These are phyloP conservation scores for Dasypogon diadema DNA, from an alignment of 2,888 invertebrate genomes.

Conservation along the genomic window DNA sequence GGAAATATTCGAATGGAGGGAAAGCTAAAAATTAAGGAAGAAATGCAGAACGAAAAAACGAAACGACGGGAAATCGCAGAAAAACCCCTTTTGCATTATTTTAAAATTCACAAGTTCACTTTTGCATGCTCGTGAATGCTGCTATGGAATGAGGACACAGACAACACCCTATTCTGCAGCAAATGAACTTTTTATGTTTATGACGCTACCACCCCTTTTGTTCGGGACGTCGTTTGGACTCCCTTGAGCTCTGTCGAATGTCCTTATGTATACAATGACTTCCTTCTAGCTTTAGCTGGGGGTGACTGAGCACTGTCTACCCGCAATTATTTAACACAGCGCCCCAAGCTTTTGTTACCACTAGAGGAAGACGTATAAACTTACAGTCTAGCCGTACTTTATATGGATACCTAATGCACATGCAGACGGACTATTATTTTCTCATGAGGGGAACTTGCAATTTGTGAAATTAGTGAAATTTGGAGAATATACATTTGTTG, in stretches of 20 bases:
- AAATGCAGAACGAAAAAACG: no score
- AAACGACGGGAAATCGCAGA: conserved; percentile 45
- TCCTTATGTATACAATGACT: conserved; percentile 54
- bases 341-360: conserved; percentile 34
- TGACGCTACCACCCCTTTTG: conserved; percentile 43
- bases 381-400: conserved; percentile 40
- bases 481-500: no score
- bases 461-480: no score
- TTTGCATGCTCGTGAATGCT: conserved; percentile 23
- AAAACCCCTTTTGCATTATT: conserved; percentile 44
- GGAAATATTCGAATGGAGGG: no score
- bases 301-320: conserved; percentile 37
- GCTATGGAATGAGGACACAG: conserved; percentile 47
- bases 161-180: conserved; percentile 51
- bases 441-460: neutral
- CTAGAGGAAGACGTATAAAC: conserved; percentile 2
- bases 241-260: conserved; percentile 46
- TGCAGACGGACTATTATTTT: conserved; percentile 18
- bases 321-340: conserved; percentile 49
- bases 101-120: conserved; percentile 46
- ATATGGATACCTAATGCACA: conserved; percentile 25
- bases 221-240: conserved; percentile 12
- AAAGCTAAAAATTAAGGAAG: no score
- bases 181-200: conserved; percentile 48
- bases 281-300: conserved; percentile 31